Evolutionary conservation across 2,888 invertebrate species (phyloP), one percentile per base, ranked within the genome.

Genomic region (Cerastoderma edule): DNA sequence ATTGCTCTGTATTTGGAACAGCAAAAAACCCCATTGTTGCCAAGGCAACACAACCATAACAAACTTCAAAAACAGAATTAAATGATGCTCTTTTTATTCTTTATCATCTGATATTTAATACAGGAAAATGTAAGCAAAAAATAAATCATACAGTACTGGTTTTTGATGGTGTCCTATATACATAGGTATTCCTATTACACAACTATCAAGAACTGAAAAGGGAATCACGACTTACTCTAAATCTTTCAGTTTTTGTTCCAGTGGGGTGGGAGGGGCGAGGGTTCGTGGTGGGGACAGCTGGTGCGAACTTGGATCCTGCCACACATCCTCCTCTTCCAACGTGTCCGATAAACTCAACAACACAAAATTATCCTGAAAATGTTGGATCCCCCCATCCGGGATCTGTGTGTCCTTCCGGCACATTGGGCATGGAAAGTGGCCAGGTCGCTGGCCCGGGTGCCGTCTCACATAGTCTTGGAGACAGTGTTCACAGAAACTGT

Each of bases 361-460:
- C 60, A 89, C 46, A 72, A 90, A 90, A 80, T 90, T 89, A 78
- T 90, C 89, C 78, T 85, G 87, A 66, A 90, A 89, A 10, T 85
- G 85, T 33, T 83, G 83, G 10, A 90, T 88, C 16, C 90, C 90
- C n/a, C 85, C 83, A 22, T 72, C 76, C 0, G 90, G 90, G 54
- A 90, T 86, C 35, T 71, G 73, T 27, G 87, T 89, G 72, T 88
- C 88, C 73, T 87, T 89, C 32, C 90, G 86, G 73, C 90, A 90
- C 88, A 90, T 90, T 27, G 90, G 90, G 75, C 90, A 90, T 3
- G 89, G 88, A 74, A 90, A 90, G 76, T 87, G 86, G 19, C 89
- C 89, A 0, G 89, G 87, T 35, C 83, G 79, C 35, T 85, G 85
- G 24, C 89, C 88, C 0, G 90, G 88, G 56, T 88, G 87, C 19